Base-by-base conservation (phyloP, 2,888 invertebrate species). In the Caenorhabditis afra region DNA sequence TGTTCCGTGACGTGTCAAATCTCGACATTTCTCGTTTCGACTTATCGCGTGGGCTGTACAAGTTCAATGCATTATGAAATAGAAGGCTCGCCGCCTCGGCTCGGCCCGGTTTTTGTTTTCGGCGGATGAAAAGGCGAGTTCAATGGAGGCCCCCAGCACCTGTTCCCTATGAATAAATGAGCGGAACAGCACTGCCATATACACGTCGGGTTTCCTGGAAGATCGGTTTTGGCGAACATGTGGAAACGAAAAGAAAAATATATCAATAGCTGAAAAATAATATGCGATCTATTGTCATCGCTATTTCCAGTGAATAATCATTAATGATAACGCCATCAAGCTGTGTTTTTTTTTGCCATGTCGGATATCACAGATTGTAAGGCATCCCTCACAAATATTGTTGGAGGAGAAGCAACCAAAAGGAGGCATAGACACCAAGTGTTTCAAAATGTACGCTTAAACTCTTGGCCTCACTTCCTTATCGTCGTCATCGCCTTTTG, bases 381-480 rank as follows among this genome's bases (percentile, higher is more conserved):
- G 59, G 52, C 44, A 41, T 57, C 49, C 35, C 10, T 53, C 20
- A 47, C 4, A 47, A 18, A 47, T 47, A n/a, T n/a, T n/a, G n/a
- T n/a, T n/a, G n/a, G n/a, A n/a, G n/a, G 29, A 29, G 29, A 29
- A 29, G n/a, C n/a, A 29, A 29, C 29, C 29, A 29, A 7, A 29
- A 29, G 7, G 29, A 5, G 7, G 29, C 29, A 29, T 29, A 29
- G 29, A 29, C 29, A 29, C 18, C 20, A 20, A 4, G 44, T 12
- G 14, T n/a, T 67, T 67, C 20, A 67, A 67, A 67, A 67, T 67
- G 57, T 67, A 67, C 57, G 55, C 53, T 20, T 44, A 58, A 57
- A 67, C 66, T 57, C 49, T 67, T 57, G 57, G 49, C 22, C 57
- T 37, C 47, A 29, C 29, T 44, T 44, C 44, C 44, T 44, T 44